Percentiles rank a stretch among this genome's conserved stretches.
phyloP scores from a whole-genome alignment of 2,797 vertebrate species.

The Brachymystax lenok region DNA sequence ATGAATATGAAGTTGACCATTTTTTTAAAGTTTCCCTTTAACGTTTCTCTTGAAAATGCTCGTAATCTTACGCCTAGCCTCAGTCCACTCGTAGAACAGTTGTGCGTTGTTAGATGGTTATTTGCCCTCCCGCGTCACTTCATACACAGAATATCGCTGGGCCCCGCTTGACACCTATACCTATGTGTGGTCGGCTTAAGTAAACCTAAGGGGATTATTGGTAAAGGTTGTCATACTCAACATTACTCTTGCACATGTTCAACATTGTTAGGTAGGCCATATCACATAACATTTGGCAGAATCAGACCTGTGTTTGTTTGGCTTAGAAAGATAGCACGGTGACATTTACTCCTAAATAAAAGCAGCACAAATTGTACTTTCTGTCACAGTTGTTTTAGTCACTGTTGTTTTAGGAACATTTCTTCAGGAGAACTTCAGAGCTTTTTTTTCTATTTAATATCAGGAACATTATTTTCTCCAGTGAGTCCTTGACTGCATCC shows the following conservation, averaged over 20 bases:
- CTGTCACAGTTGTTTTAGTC: not conserved
- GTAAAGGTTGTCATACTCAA: not conserved
- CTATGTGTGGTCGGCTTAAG: constrained; percentile 8
- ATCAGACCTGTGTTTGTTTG: not conserved
- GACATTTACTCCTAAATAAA: not conserved
- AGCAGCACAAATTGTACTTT: not conserved
- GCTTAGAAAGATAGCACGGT: not conserved
- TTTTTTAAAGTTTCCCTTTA: no score
- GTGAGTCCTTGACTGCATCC: not conserved
- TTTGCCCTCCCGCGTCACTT: no score
- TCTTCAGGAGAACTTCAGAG: constrained; percentile 15
- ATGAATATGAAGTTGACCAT: no score
- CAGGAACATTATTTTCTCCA: not conserved
- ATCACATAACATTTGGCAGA: not conserved
- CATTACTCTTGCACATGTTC: not conserved
- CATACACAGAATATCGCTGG: no score
- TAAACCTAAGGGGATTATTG: constrained; percentile 11
- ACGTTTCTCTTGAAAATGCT: no score
- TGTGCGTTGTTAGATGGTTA: no score
- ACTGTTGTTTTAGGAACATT: constrained; percentile 28
- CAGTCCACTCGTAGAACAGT: no score
- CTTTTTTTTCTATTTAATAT: not conserved
- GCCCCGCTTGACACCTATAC: constrained; percentile 10
- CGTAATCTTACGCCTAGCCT: no score
- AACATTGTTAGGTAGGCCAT: not conserved